Evolutionary conservation across 2,797 vertebrate species (phyloP).

Genomic region (Esox lucius): DNA sequence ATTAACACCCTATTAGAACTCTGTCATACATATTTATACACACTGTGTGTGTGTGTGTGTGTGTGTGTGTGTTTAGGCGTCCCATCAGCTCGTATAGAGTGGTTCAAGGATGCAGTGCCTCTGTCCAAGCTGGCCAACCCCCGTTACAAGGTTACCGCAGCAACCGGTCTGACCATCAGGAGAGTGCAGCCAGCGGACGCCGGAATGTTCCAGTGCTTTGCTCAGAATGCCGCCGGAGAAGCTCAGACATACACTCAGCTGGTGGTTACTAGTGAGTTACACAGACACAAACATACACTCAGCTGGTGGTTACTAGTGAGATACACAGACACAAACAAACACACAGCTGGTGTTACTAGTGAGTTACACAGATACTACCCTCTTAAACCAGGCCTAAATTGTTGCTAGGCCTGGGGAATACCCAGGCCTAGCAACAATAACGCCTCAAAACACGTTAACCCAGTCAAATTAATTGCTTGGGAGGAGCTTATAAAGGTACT

Average conservation of each 20-base stretch:
- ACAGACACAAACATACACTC: constrained; percentile 9
- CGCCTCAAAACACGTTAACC: too few species aligned
- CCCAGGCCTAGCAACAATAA: too few species aligned
- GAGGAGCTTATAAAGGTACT: too few species aligned
- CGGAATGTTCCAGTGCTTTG: constrained; percentile 93
- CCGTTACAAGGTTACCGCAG: constrained; percentile 81
- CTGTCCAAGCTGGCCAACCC: constrained; percentile 81
- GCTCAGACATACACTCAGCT: constrained; percentile 83
- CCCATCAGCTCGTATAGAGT: constrained; percentile 82
- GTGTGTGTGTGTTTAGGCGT: constrained; percentile 68
- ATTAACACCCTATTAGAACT: constrained; percentile 63
- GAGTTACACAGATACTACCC: neutral
- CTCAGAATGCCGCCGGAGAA: constrained; percentile 85
- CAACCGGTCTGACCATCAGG: constrained; percentile 80
- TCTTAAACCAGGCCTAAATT: too few species aligned
- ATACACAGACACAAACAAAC: neutral
- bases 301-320: neutral
- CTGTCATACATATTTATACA: constrained; percentile 65
- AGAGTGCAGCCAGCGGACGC: constrained; percentile 82
- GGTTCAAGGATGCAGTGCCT: constrained; percentile 88
- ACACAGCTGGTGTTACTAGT: too few species aligned
- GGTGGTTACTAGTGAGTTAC: constrained; percentile 88
- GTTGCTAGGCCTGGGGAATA: too few species aligned
- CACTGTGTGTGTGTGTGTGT: constrained; percentile 7
- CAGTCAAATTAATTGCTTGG: too few species aligned